Evolutionary conservation across 2,113 vertebrate genomes (phyloP).

Genomic region (Thymallus thymallus): DNA sequence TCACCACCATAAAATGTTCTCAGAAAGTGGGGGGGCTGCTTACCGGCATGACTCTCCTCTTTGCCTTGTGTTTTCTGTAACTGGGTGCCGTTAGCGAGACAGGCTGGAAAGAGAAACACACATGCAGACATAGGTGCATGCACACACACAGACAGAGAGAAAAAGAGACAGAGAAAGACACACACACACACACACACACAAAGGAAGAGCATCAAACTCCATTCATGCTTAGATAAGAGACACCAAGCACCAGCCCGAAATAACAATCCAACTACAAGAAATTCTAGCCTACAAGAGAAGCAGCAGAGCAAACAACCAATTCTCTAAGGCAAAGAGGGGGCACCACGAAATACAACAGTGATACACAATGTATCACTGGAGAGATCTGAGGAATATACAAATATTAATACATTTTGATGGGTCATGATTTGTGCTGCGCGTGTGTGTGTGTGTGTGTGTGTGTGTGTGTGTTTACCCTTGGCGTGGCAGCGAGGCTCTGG

Average conservation of each 20-base stretch:
- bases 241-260: slow-evolving; percentile 11
- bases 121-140: neutral
- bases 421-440: no score
- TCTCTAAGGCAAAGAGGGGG: neutral
- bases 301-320: neutral
- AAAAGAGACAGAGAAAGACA: neutral
- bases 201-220: neutral
- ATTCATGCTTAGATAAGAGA: slow-evolving; percentile 8
- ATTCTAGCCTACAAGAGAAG: neutral
- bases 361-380: neutral
- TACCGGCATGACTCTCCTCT: slow-evolving; percentile 55
- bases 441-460: neutral
- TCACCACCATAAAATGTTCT: neutral
- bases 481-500: slow-evolving; percentile 84
- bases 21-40: slow-evolving; percentile 23
- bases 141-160: no score
- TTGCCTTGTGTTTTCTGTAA: slow-evolving; percentile 59
- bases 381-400: neutral
- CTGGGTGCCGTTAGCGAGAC: slow-evolving; percentile 63
- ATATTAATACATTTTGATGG: no score
- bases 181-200: slow-evolving; percentile 1
- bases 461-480: slow-evolving; percentile 75
- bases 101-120: slow-evolving; percentile 61
- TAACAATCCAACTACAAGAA: neutral
- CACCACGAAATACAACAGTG: neutral